Percentiles rank a stretch among this genome's conserved stretches.
phyloP scores from a whole-genome alignment of 2,888 invertebrate genomes.

The Xylota segnis region DNA sequence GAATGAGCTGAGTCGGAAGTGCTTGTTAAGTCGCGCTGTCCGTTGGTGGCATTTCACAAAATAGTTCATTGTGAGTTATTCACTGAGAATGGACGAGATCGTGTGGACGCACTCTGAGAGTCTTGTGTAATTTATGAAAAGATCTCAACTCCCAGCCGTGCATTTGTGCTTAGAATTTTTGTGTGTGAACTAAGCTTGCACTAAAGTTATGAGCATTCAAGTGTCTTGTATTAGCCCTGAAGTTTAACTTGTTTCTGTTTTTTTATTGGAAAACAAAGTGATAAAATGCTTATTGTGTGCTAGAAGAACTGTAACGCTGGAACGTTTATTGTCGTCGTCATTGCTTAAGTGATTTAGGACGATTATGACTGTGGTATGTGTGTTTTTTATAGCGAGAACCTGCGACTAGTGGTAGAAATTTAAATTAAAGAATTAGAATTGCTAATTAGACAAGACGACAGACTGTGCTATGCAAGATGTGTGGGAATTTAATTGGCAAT shows the following conservation, averaged over 20 bases:
- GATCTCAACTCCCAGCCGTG: not conserved
- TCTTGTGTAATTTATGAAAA: conserved; percentile 9
- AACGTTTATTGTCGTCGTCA: not conserved
- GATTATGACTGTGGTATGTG: conserved; percentile 35
- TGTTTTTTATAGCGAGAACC: not conserved
- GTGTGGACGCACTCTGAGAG: conserved; percentile 5
- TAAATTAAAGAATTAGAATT: too few relatives aligned
- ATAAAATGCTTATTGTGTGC: not conserved
- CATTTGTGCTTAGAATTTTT: not conserved
- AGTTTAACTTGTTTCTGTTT: not conserved
- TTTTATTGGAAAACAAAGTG: conserved; percentile 9
- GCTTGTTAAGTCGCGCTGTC: conserved; percentile 54
- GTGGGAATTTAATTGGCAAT: too few relatives aligned
- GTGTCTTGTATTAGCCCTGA: not conserved
- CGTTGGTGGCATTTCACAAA: conserved; percentile 12
- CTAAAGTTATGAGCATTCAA: not conserved
- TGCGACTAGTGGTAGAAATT: too few relatives aligned
- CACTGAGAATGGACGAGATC: conserved; percentile 8
- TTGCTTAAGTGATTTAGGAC: not conserved
- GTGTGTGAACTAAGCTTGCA: not conserved
- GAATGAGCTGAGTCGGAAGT: conserved; percentile 67
- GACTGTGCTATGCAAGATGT: too few relatives aligned
- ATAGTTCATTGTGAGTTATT: conserved; percentile 21
- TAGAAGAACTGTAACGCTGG: not conserved
- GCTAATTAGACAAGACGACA: not conserved